Conservation (phyloP, 2,888 invertebrate species). For the Ophion slaviceki region DNA sequence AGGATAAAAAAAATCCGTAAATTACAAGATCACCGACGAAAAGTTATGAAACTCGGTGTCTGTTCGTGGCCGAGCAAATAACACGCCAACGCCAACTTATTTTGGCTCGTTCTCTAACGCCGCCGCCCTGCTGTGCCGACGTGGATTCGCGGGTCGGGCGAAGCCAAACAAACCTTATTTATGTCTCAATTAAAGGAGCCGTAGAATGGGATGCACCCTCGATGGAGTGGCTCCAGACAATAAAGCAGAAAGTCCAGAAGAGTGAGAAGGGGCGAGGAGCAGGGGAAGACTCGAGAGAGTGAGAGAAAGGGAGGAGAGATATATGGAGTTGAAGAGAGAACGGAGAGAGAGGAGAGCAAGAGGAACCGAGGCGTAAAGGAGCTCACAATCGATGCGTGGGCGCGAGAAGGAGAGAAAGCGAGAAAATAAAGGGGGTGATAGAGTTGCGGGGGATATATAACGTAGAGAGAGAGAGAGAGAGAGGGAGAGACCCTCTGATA, state of each 20-base stretch:
- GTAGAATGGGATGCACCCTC: slow-evolving; percentile 83
- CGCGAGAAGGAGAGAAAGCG: slow-evolving; percentile 49
- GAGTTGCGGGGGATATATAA: slow-evolving; percentile 56
- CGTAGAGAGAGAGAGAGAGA: slow-evolving; percentile 54
- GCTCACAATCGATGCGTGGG: slow-evolving; percentile 48
- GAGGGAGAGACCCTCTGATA: slow-evolving; percentile 69
- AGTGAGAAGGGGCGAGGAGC: slow-evolving; percentile 43
- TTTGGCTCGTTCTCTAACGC: slow-evolving; percentile 41
- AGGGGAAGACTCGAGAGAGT: slow-evolving; percentile 31
- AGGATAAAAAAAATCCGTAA: neutral
- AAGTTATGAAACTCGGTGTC: slow-evolving; percentile 5
- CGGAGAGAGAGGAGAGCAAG: slow-evolving; percentile 47
- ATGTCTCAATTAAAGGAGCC: slow-evolving; percentile 83
- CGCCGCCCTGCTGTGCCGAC: slow-evolving; percentile 26
- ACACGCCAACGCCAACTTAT: slow-evolving; percentile 46
- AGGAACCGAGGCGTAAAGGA: slow-evolving; percentile 55
- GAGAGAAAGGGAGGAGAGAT: slow-evolving; percentile 35
- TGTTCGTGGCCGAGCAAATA: neutral
- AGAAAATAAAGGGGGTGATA: slow-evolving; percentile 60
- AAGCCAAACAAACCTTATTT: slow-evolving; percentile 84
- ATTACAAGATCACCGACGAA: neutral
- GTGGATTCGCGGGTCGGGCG: slow-evolving; percentile 77
- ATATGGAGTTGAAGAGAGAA: slow-evolving; percentile 51
- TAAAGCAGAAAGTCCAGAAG: slow-evolving; percentile 78
- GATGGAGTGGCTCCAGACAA: slow-evolving; percentile 83